These are phyloP conservation scores for Tragopan temminckii DNA, from an alignment of 2,797 vertebrate species.

Conservation along the genomic window DNA sequence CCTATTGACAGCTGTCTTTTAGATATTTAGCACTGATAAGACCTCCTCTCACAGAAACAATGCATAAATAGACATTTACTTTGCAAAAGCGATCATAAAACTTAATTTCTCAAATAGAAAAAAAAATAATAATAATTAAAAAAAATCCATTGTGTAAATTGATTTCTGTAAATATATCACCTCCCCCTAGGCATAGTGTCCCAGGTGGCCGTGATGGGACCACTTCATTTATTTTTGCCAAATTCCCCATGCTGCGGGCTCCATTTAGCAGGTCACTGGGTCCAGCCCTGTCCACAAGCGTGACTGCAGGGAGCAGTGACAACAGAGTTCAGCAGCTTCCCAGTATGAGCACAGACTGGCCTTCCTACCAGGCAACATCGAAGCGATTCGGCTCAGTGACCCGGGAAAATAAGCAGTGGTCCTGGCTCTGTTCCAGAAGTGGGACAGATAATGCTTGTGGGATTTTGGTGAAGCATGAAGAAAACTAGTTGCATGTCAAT, in stretches of 20 bases:
- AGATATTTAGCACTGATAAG: not conserved
- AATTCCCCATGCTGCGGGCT: not conserved
- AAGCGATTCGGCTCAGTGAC: not conserved
- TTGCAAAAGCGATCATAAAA: not conserved
- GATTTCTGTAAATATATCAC: not conserved
- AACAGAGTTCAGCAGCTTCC: not conserved
- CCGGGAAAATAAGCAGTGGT: not conserved
- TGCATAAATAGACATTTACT: not conserved
- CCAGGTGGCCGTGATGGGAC: not conserved
- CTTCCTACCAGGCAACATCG: not conserved
- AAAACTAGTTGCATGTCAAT: not conserved
- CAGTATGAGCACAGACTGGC: not conserved
- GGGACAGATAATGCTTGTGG: not conserved
- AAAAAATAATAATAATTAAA: not conserved
- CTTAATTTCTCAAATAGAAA: not conserved
- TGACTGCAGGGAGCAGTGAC: not conserved
- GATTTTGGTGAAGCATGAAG: not conserved
- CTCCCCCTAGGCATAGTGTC: fast-evolving
- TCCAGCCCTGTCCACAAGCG: not conserved
- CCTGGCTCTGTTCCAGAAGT: not conserved
- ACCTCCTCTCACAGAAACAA: not conserved
- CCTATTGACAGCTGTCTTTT: not conserved
- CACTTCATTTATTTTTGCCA: not conserved
- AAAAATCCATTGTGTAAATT: not conserved
- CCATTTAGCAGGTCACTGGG: not conserved